Evolutionary conservation across 2,113 vertebrate species (phyloP).

Genomic region (Smithornis capensis): DNA sequence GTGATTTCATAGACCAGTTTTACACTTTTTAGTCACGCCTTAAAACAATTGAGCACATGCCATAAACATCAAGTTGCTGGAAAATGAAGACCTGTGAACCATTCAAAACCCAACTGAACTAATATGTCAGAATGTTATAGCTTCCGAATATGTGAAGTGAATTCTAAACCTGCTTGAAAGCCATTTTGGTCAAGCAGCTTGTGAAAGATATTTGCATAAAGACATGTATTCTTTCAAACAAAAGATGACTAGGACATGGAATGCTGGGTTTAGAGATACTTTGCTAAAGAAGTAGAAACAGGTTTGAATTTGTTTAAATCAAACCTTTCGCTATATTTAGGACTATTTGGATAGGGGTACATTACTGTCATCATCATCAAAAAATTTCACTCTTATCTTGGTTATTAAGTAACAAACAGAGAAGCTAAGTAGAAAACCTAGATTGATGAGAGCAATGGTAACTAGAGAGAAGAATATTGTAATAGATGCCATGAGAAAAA

Average conservation of each 20-base stretch:
- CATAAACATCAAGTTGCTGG: slow-evolving; percentile 60
- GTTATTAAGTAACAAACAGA: background rate
- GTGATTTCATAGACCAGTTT: slow-evolving; percentile 64
- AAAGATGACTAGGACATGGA: background rate
- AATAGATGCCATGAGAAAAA: background rate
- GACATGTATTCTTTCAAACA: slow-evolving; percentile 18
- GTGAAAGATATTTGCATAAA: slow-evolving; percentile 60
- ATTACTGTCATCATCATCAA: background rate
- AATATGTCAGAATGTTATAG: slow-evolving; percentile 51
- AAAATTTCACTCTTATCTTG: background rate
- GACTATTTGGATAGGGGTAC: background rate
- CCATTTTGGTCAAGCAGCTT: slow-evolving; percentile 15
- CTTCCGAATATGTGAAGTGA: slow-evolving; percentile 61
- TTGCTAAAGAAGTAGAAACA: background rate
- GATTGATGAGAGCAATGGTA: background rate
- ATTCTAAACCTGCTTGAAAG: slow-evolving; percentile 55
- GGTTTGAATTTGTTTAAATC: background rate
- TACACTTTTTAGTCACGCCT: slow-evolving; percentile 71
- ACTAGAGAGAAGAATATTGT: background rate
- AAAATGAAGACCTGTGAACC: slow-evolving; percentile 68
- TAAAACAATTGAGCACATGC: slow-evolving; percentile 74
- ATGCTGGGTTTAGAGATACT: background rate
- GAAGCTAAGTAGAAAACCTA: background rate
- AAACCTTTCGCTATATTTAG: background rate
- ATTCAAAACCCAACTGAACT: slow-evolving; percentile 59